A percentile compares a stretch with the other conserved stretches of the same genome.
These are phyloP conservation scores for Cossypha niveicapilla DNA, from an alignment of 2,797 vertebrate species.

Conservation along the genomic window DNA sequence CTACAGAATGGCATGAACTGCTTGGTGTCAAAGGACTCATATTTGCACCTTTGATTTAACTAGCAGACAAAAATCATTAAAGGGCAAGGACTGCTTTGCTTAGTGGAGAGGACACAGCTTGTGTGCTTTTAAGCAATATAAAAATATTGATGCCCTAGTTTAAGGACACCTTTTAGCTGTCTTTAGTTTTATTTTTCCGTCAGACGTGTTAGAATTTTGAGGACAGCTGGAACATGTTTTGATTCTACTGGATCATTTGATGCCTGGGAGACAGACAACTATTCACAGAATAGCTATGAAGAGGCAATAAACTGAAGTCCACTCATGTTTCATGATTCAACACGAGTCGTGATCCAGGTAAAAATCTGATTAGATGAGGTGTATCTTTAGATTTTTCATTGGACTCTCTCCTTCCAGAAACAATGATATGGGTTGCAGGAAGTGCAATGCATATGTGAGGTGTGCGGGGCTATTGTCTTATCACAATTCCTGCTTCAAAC, in stretches of 20 bases:
- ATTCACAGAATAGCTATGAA: background rate
- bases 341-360: background rate
- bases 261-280: background rate
- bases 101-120: background rate
- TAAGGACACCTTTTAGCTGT: background rate
- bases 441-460: background rate
- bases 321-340: background rate
- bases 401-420: background rate
- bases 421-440: background rate
- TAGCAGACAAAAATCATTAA: constrained; percentile 47
- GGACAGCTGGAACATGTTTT: background rate
- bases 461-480: background rate
- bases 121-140: background rate
- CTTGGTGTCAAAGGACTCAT: constrained; percentile 36
- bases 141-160: background rate
- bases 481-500: background rate
- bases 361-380: background rate
- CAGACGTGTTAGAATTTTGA: background rate
- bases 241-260: background rate
- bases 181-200: background rate
- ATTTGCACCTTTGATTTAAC: constrained; percentile 54
- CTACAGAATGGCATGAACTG: background rate
- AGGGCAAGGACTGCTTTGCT: background rate
- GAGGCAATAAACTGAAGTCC: background rate
- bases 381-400: background rate